Conservation (phyloP, 2,113 vertebrate species). For the Eulacestoma nigropectus region DNA sequence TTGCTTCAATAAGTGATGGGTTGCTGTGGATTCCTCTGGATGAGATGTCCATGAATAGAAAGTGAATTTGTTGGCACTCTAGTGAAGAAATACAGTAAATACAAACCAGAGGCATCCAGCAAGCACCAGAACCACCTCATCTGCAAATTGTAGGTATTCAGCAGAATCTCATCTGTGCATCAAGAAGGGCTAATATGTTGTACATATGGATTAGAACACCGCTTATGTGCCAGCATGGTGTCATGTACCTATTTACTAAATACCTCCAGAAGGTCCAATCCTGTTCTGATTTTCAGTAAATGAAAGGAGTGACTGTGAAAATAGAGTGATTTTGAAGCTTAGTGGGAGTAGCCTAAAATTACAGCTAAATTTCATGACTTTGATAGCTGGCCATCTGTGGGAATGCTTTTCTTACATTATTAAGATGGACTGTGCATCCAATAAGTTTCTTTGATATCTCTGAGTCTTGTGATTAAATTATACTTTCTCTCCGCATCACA, state of each 20-base stretch:
- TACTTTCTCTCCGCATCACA: background rate
- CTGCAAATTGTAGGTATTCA: background rate
- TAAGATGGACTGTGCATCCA: background rate
- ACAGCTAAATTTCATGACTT: background rate
- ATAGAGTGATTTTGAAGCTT: background rate
- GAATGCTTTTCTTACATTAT: background rate
- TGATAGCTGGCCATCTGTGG: background rate
- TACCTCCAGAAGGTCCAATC: background rate
- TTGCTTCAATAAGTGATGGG: background rate
- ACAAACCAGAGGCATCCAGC: background rate
- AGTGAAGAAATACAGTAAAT: background rate
- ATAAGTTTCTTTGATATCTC: background rate
- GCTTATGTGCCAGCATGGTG: background rate
- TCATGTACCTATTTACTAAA: background rate
- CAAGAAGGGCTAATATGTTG: background rate
- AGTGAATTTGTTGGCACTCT: background rate
- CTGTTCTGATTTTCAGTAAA: background rate
- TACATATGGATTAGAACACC: background rate
- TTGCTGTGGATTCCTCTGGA: background rate
- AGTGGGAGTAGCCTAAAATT: background rate
- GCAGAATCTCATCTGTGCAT: background rate
- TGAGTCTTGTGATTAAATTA: background rate
- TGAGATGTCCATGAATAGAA: background rate
- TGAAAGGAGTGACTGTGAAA: background rate
- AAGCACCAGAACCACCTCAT: background rate